Base-by-base conservation (phyloP, 2,113 vertebrate species). In the Lutjanus erythropterus region DNA sequence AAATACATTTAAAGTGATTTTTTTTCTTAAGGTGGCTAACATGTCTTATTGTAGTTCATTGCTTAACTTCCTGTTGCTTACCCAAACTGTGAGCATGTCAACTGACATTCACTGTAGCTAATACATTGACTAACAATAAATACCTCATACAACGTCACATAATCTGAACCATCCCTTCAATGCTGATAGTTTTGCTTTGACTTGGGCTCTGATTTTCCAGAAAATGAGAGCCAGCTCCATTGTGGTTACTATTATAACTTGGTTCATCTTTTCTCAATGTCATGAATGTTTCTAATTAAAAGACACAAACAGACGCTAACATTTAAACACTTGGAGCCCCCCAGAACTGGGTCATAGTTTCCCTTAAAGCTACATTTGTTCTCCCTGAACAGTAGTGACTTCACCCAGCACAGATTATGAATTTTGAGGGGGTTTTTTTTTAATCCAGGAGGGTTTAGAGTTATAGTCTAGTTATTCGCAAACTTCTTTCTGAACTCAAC, bases 231-330 rank as follows among this genome's bases (percentile, higher is more conserved):
- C 44, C 9, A 41, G 12, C n/a, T 66, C 44, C 19, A 23, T 5
- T 59, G 39, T 23, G 9, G 9, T 3, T 46, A 19, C 39, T 72
- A 52, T 59, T 11, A 58, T 39, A 71, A 49, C 9, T 6, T 25
- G 5, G 15, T 65, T 52, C 7, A 44, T 71, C 5, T 25, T 29
- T 27, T 27, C 9, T 49, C 21, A 47, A 9, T 12, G 21, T 23
- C 39, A 31, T 33, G 15, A 59, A 25, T 50, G 52, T 25, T 74
- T 55, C 50, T 56, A 16, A 62, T 53, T 49, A 19, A 35, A 53
- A 68, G 12, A 61, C 61, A 16, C 6, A 42, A 31, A 62, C 12
- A 19, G n/a, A 37, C 0, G 2, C 21, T 33, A n/a, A 42, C 23
- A 25, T 42, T 44, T 1, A 39, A 47, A 31, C n/a, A 37, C n/a